Evolutionary conservation across 2,888 invertebrate species (phyloP).

Genomic region (Standfussiana lucernea): DNA sequence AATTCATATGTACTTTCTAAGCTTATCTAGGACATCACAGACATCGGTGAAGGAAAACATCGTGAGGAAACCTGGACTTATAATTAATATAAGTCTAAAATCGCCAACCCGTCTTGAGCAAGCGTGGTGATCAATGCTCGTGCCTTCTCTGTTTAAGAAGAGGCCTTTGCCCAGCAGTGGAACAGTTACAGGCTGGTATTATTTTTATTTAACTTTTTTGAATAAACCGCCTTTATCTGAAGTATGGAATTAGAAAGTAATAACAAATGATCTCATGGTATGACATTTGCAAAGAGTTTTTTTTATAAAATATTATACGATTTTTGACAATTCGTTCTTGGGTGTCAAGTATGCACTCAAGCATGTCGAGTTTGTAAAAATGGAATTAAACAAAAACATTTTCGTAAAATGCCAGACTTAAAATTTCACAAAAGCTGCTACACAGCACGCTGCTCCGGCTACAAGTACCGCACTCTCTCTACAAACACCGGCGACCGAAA

Average conservation of each 20-base stretch:
- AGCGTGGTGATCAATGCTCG: too few species aligned
- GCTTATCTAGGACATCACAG: too few species aligned
- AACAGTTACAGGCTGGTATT: too few species aligned
- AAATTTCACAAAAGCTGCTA: constrained; percentile 83
- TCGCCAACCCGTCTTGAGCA: too few species aligned
- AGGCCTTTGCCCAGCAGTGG: too few species aligned
- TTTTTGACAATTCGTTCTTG: background rate
- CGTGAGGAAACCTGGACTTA: too few species aligned
- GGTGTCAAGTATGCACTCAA: constrained; percentile 1
- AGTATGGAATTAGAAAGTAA: background rate
- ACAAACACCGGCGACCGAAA: constrained; percentile 82
- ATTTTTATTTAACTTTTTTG: too few species aligned
- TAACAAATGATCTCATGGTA: background rate
- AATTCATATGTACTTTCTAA: too few species aligned
- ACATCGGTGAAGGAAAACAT: too few species aligned
- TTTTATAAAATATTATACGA: background rate
- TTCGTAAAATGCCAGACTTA: constrained; percentile 74
- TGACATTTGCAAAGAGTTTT: background rate
- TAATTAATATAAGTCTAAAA: too few species aligned
- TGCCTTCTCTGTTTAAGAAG: too few species aligned
- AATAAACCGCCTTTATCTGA: too few species aligned
- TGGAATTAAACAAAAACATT: constrained; percentile 5
- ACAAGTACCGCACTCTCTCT: constrained; percentile 84
- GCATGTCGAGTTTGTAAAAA: constrained; percentile 13
- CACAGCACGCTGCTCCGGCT: constrained; percentile 82